Evolutionary conservation across 2,888 invertebrate species (phyloP), one percentile per base, ranked within the genome.

Genomic region (Dichetophora obliterata): DNA sequence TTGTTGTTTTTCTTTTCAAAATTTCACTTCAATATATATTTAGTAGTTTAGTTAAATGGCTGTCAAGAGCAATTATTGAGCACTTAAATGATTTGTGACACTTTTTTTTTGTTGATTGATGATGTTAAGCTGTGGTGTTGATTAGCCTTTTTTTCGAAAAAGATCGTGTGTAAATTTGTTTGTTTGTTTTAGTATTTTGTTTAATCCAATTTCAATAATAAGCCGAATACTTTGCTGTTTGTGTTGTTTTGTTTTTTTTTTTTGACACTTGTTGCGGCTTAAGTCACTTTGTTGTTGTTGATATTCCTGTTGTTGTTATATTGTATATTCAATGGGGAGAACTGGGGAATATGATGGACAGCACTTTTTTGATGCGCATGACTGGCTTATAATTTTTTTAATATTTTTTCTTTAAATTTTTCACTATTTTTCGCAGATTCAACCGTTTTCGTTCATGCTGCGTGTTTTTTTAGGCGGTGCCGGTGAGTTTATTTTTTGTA

Each of bases 41-140:
- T 34, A 27, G 59, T 77, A 77, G 79, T 82, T 80, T 82, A 79
- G 78, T 80, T 82, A 82, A 59, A 83, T 82, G 83, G 84, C 73
- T 80, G 65, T 78, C 37, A 37, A 8, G 37, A 43, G 43, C 43
- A 43, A 11, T 43, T 43, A 43, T 43, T 43, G 43, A 43, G 43
- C 43, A 43, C 43, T 83, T 83, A 81, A 54, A 54, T 65, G 65
- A 16, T 34, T 65, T 65, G n/a, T 3, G 19, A 16, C 19, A 16
- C 16, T 34, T 34, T 63, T 31, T n/a, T 63, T 31, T 65, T 34
- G 34, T 34, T 34, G 65, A 9, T 5, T 65, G 65, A 16, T 65
- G 65, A 27, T 34, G 3, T 8, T 27, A 34, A 11, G 31, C 31
- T 16, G 16, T 48, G 68, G 22, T 19, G 8, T 0, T 24, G 24